Conservation (phyloP, 2,888 invertebrate genomes). For the Rhagium mordax region DNA sequence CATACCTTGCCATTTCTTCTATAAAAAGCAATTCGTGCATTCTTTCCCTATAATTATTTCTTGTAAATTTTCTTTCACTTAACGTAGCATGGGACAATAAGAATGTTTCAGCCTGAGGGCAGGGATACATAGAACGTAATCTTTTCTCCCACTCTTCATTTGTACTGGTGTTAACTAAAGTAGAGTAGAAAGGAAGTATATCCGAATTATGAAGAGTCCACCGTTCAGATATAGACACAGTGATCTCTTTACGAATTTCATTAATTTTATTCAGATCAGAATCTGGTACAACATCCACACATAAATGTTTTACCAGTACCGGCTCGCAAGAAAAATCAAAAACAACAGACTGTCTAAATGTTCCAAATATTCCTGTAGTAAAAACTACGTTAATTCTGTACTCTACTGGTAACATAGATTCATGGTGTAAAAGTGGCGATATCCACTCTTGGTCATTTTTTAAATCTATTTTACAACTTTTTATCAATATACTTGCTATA, state of each 20-base stretch:
- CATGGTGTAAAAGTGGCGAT: conserved; percentile 54
- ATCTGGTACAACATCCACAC: conserved; percentile 83
- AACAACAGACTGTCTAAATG: conserved; percentile 84
- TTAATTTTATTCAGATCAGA: conserved; percentile 78
- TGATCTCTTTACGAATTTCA: conserved; percentile 75
- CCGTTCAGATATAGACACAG: conserved; percentile 75
- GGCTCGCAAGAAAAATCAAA: conserved; percentile 82
- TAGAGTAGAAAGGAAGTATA: conserved; percentile 64
- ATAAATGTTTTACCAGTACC: conserved; percentile 77
- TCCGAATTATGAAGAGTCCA: conserved; percentile 72
- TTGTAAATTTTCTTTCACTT: conserved; percentile 75
- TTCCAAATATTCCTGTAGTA: conserved; percentile 81
- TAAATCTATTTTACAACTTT: conserved; percentile 56
- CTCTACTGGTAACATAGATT: conserved; percentile 51
- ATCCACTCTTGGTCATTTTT: conserved; percentile 74
- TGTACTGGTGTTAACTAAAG: conserved; percentile 53
- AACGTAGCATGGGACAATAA: conserved; percentile 80
- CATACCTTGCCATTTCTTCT: conserved; percentile 83
- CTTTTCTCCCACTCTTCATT: conserved; percentile 72
- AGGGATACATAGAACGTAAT: conserved; percentile 76
- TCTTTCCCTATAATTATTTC: conserved; percentile 80
- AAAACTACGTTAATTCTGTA: conserved; percentile 59
- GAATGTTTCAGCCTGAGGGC: conserved; percentile 78
- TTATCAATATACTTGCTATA: conserved; percentile 71
- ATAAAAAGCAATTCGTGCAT: conserved; percentile 84